Evolutionary conservation across 2,888 invertebrate genomes (phyloP), one percentile per base, ranked within the genome.

Genomic region (Macrophya alboannulata): DNA sequence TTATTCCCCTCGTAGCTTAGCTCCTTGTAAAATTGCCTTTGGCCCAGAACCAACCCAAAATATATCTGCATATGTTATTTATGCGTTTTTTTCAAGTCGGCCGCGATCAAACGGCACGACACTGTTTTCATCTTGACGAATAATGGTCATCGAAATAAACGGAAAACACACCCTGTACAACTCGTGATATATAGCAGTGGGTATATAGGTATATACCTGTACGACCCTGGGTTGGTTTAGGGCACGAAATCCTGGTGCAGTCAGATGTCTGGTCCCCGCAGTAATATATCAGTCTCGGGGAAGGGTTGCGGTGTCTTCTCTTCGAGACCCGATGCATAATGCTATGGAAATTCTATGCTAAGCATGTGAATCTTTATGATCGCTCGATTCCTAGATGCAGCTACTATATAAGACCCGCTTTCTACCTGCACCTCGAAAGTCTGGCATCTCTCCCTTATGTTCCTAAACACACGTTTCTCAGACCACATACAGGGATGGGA

Each of bases 311-410:
- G n/a, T 4, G 17, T 55, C 55, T 55, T n/a, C 9, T 74, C 4
- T 45, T 74, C 21, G 21, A 74, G 21, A 74, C 25, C 43, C 21
- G n/a, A 45, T 45, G 45, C 21, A 12, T 74, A 90, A 91, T 89
- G 89, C 86, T 89, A 88, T 88, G 89, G 89, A 89, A 89, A 90
- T 90, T 88, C 88, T 87, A 88, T 88, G 87, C 86, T 85, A 85
- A 86, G 86, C 79, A 59, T 59, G 62, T 77, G 59, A 72, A 84
- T 84, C 37, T 84, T 51, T 21, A n/a, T 74, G 25, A 17, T 45
- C 45, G 17, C 15, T 74, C 6, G 21, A 12, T n/a, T n/a, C 9
- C 15, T 74, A n/a, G 21, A 12, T n/a, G 43, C 9, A 6, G 10
- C 31, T 21, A 77, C 17, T 17, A 37, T 31, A 31, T 2, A 3